A percentile compares a stretch with the other conserved stretches of the same genome.
Conservation (phyloP, 2,888 invertebrate genomes). For the Euzophera pinguis region DNA sequence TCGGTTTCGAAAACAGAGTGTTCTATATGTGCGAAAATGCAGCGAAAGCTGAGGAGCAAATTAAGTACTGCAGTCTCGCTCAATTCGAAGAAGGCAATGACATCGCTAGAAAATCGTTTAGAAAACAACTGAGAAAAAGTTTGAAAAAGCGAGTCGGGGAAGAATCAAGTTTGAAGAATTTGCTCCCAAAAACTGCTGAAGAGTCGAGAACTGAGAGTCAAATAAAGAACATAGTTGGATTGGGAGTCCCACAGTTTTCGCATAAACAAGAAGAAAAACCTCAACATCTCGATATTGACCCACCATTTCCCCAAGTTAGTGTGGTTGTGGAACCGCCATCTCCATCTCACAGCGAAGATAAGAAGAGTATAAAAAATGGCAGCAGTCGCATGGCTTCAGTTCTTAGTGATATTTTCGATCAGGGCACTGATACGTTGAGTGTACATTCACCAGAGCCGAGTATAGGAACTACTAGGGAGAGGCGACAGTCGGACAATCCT, state of each 20-base stretch:
- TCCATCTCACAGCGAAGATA: conserved; percentile 82
- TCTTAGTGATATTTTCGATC: conserved; percentile 66
- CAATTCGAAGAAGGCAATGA: conserved; percentile 91
- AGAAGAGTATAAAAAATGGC: conserved; percentile 61
- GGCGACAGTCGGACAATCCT: conserved; percentile 79
- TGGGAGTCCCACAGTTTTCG: conserved; percentile 22
- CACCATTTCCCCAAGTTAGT: conserved; percentile 82
- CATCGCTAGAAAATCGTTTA: conserved; percentile 88
- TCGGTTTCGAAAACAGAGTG: conserved; percentile 86
- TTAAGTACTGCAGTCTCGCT: conserved; percentile 88
- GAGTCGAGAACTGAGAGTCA: conserved; percentile 41
- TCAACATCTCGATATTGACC: conserved; percentile 23
- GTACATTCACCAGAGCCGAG: conserved; percentile 69
- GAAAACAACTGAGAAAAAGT: conserved; percentile 69
- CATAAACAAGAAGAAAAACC: conserved; percentile 19
- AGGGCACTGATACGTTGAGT: conserved; percentile 63
- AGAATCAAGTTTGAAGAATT: conserved; percentile 48
- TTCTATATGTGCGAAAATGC: conserved; percentile 78
- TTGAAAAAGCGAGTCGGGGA: conserved; percentile 61
- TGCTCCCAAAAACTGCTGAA: conserved; percentile 57
- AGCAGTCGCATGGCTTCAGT: conserved; percentile 73
- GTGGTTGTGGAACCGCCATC: conserved; percentile 88
- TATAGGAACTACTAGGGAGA: conserved; percentile 65
- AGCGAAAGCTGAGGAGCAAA: conserved; percentile 77
- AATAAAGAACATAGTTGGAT: conserved; percentile 20